Percentiles rank a stretch among this genome's conserved stretches.
Evolutionary conservation across 2,888 invertebrate species (phyloP).

Genomic region (Cerceris rybyensis): DNA sequence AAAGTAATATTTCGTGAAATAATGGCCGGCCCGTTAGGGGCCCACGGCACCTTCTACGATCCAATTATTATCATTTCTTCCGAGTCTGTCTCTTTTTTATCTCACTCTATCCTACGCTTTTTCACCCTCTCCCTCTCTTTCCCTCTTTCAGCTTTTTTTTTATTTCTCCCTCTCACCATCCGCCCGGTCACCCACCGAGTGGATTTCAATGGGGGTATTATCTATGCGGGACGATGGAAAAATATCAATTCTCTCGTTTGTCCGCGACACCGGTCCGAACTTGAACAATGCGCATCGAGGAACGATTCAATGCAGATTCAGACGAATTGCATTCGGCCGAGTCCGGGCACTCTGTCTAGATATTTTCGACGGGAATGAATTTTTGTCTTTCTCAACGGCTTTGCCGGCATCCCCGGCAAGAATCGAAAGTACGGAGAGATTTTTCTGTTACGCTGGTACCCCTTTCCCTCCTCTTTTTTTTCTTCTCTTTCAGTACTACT

Average conservation of each 20-base stretch:
- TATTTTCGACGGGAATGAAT: conserved; percentile 33
- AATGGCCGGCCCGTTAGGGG: conserved; percentile 63
- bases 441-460: neutral
- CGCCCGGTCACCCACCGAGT: conserved; percentile 39
- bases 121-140: conserved; percentile 5
- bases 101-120: neutral
- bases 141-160: conserved; percentile 7
- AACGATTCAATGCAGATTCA: conserved; percentile 69
- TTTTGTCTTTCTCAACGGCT: conserved; percentile 50
- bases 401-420: conserved; percentile 26
- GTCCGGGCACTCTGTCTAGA: conserved; percentile 42
- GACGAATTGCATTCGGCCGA: conserved; percentile 68
- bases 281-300: conserved; percentile 62
- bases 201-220: conserved; percentile 65
- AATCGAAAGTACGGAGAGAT: neutral
- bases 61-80: conserved; percentile 68
- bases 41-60: conserved; percentile 58
- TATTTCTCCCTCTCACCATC: conserved; percentile 18
- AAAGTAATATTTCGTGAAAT: conserved; percentile 63
- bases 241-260: conserved; percentile 69
- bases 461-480: neutral
- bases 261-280: conserved; percentile 52
- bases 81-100: conserved; percentile 3
- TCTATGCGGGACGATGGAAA: conserved; percentile 65
- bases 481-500: neutral